These are phyloP conservation scores for Crocuta crocuta DNA, from an alignment of 2,113 vertebrate genomes.

Conservation along the genomic window DNA sequence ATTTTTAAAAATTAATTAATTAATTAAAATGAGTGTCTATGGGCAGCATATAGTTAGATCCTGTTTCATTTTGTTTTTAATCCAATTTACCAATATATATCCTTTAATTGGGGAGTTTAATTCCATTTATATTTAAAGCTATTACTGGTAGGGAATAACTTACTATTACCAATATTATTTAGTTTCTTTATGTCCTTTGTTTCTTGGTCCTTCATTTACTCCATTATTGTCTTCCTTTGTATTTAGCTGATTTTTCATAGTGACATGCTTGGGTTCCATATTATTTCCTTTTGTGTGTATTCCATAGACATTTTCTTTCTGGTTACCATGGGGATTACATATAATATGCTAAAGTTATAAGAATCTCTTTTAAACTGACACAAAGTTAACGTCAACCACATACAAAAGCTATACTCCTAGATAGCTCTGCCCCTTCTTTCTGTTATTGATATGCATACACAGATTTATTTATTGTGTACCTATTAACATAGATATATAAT, in stretches of 20 bases:
- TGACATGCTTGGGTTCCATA: background rate
- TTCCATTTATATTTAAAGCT: background rate
- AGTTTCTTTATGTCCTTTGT: background rate
- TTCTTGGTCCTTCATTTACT: background rate
- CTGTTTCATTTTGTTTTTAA: background rate
- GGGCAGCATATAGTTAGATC: background rate
- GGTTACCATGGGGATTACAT: background rate
- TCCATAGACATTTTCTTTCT: background rate
- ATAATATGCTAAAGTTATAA: background rate
- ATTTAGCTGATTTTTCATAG: background rate
- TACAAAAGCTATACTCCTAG: background rate
- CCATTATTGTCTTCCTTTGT: background rate
- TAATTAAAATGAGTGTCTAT: background rate
- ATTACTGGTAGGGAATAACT: background rate
- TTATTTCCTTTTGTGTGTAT: background rate
- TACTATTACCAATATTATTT: background rate
- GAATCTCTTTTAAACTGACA: background rate
- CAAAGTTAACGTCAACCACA: background rate
- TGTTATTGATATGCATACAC: no score
- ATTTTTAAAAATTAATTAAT: no score
- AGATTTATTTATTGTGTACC: no score
- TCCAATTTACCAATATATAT: background rate
- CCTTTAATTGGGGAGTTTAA: background rate
- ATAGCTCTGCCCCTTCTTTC: background rate
- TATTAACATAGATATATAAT: no score